Evolutionary conservation across 2,797 vertebrate genomes (phyloP), one percentile per base, ranked within the genome.

Genomic region (Neosilurus hyrtlii): DNA sequence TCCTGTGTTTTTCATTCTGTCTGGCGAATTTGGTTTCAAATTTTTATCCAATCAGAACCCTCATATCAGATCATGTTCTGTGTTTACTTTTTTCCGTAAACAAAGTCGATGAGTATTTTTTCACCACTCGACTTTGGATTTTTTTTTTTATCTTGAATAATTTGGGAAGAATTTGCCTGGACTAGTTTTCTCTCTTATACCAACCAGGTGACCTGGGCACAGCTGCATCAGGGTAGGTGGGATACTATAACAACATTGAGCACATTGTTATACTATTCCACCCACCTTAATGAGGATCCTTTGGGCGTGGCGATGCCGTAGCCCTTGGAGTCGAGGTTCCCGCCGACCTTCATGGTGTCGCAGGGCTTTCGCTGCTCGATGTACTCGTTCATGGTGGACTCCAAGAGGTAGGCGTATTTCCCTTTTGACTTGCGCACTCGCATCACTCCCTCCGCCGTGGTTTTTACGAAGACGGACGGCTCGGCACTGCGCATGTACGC

Each of bases 221-320:
- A 98, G 96, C 97, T 96, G 99, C 97, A 99, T 99, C 98, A 99
- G 98, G 98, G 98, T 99, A 99, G 98, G 97, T 99, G 98, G 98
- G 97, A 99, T 99, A 99, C 97, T 99, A 99, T 99, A 99, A 99
- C 97, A 99, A 99, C 97, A 99, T 98, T 96, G 94, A 94, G 95
- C 96, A 99, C 96, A 99, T 99, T 99, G 98, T 99, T 99, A 99
- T 99, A 99, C 97, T 99, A 99, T 98, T 99, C 98, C 98, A 99
- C 98, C 98, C 98, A 99, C 98, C 98, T 99, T 99, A 99, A 99
- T 99, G 97, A 96, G 94, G 98, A 99, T 97, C 96, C 97, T 96
- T 99, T 99, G 92, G 98, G 98, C 91, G 98, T 99, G 90, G 98
- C 98, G 93, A 99, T 99, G 91, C 98, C 98, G 88, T 99, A 99